A percentile compares a stretch with the other conserved stretches of the same genome.
These are phyloP conservation scores for Acanthis flammea DNA, from an alignment of 2,797 vertebrate genomes.

Conservation along the genomic window DNA sequence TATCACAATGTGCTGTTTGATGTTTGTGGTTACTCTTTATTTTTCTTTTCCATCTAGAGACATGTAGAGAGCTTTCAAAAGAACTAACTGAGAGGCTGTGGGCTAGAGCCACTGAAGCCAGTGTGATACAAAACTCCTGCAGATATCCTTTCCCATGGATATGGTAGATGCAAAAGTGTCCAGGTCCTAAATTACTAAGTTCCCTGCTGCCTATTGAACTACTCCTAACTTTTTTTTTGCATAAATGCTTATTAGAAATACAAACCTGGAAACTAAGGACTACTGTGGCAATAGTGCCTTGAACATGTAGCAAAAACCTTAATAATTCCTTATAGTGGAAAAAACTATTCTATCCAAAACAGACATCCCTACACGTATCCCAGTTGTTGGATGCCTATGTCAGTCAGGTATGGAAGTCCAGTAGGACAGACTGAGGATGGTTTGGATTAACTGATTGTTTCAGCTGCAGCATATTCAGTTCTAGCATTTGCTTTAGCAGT, in stretches of 20 bases:
- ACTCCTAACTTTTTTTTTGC: background rate
- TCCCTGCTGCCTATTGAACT: background rate
- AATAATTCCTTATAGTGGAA: background rate
- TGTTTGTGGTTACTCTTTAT: background rate
- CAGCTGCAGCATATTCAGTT: background rate
- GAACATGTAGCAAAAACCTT: background rate
- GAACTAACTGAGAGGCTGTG: background rate
- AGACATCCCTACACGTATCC: rapidly evolving
- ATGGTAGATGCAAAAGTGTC: background rate
- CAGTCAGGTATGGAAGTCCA: background rate
- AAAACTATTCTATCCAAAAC: background rate
- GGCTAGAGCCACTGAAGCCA: background rate
- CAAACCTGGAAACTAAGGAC: background rate
- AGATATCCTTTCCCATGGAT: background rate
- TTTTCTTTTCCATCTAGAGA: background rate
- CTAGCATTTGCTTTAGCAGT: background rate
- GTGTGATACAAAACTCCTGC: background rate
- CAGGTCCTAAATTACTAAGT: background rate
- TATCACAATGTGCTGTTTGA: background rate
- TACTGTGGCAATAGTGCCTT: background rate
- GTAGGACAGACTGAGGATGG: background rate
- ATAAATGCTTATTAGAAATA: background rate
- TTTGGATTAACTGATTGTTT: background rate
- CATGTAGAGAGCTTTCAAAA: background rate
- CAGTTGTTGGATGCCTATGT: background rate